phyloP scores from a whole-genome alignment of 2,113 vertebrate genomes.

The Glareola pratincola region DNA sequence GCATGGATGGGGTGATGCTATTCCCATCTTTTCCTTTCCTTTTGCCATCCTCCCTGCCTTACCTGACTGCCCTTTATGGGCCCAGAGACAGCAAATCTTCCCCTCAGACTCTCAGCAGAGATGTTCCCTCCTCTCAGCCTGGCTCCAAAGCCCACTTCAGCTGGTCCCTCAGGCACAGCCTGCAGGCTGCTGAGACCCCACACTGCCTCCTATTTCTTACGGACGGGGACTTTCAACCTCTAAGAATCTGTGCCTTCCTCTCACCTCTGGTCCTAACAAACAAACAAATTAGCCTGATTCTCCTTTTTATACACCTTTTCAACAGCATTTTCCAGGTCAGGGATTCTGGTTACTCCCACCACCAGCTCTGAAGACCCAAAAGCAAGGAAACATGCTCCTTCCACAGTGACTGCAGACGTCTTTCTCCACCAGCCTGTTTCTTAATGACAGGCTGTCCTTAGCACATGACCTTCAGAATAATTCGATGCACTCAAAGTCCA shows the following conservation, averaged over 20 bases:
- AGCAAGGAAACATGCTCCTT: not conserved
- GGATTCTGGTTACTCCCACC: not conserved
- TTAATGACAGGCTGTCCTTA: not conserved
- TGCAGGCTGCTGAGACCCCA: not conserved
- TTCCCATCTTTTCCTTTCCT: not conserved
- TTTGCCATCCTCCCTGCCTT: not conserved
- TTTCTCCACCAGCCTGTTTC: not conserved
- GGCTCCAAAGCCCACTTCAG: not conserved
- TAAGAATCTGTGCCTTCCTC: not conserved
- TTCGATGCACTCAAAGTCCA: not conserved
- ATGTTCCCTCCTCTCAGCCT: fast-evolving
- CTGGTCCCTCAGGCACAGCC: not conserved
- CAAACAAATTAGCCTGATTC: not conserved
- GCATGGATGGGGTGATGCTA: not conserved
- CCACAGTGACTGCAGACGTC: not conserved
- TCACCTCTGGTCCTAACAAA: not conserved
- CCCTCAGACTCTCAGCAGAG: not conserved
- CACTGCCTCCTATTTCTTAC: not conserved
- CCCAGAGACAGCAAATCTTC: not conserved
- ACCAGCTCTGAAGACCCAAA: not conserved
- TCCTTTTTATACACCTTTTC: not conserved
- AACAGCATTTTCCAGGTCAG: not conserved
- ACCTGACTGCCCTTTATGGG: not conserved
- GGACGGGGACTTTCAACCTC: not conserved
- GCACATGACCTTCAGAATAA: not conserved